phyloP scores from a whole-genome alignment of 2,113 vertebrate species.

The Balaenoptera acutorostrata region DNA sequence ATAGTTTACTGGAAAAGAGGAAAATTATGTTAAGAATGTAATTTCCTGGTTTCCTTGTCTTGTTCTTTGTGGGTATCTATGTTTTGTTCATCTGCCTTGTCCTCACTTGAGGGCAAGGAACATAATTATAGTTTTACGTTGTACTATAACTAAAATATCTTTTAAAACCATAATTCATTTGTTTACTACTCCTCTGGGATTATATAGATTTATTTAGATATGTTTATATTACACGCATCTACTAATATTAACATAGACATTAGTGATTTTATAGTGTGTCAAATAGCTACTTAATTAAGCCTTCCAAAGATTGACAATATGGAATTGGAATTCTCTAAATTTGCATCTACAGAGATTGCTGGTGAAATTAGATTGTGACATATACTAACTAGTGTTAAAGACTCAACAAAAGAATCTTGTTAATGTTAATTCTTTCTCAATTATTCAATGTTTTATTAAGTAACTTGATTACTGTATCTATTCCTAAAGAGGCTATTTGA shows the following conservation, averaged over 20 bases:
- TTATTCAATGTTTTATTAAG: slow-evolving; percentile 7
- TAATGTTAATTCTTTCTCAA: background rate
- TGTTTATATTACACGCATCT: background rate
- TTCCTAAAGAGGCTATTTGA: background rate
- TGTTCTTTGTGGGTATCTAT: background rate
- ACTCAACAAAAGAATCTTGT: background rate
- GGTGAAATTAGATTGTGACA: background rate
- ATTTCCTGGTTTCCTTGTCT: background rate
- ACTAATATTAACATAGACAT: background rate
- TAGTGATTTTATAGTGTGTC: background rate
- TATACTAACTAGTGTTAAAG: background rate
- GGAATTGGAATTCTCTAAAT: slow-evolving; percentile 28
- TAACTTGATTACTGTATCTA: slow-evolving; percentile 13
- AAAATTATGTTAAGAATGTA: background rate
- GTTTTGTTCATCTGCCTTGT: background rate
- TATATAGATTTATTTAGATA: background rate
- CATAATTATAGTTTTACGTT: background rate
- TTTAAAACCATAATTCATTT: background rate
- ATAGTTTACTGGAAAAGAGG: background rate
- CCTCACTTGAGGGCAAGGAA: background rate
- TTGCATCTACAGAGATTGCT: background rate
- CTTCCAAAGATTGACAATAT: background rate
- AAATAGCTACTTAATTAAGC: slow-evolving; percentile 14
- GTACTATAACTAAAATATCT: background rate
- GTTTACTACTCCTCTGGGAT: background rate